These are phyloP conservation scores for Sorex maritimensis DNA, from an alignment of 2,797 vertebrate species.

Conservation along the genomic window DNA sequence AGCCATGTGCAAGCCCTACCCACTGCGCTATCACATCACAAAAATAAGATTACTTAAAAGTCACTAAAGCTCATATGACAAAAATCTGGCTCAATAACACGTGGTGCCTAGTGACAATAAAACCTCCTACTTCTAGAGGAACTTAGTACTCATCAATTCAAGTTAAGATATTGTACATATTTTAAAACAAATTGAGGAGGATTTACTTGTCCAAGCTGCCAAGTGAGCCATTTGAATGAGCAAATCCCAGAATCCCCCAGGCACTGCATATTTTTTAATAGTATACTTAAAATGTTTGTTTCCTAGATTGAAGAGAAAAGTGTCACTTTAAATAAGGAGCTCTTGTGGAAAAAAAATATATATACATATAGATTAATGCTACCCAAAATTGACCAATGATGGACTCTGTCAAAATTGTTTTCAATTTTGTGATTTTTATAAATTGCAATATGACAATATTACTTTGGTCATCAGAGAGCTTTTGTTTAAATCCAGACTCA, in stretches of 20 bases:
- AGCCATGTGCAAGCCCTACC: no score
- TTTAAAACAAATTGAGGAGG: background rate
- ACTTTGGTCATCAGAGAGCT: background rate
- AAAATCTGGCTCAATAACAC: slow-evolving; percentile 13
- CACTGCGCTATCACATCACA: no score
- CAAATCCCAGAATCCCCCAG: background rate
- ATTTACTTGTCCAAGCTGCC: background rate
- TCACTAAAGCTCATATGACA: slow-evolving; percentile 9
- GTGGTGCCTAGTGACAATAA: background rate
- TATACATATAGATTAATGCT: background rate
- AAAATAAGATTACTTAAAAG: background rate
- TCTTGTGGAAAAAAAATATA: slow-evolving; percentile 29
- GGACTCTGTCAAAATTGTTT: background rate
- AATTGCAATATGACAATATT: background rate
- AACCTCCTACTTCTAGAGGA: background rate
- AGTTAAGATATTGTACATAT: background rate
- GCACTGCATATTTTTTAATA: background rate
- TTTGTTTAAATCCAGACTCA: background rate
- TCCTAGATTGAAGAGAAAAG: background rate
- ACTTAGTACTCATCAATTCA: background rate
- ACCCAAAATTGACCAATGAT: background rate
- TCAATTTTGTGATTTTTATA: background rate
- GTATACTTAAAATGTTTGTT: background rate
- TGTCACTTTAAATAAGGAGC: background rate
- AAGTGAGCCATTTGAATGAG: background rate